Conservation (phyloP, 2,113 vertebrate species). For the Epinephelus lanceolatus region DNA sequence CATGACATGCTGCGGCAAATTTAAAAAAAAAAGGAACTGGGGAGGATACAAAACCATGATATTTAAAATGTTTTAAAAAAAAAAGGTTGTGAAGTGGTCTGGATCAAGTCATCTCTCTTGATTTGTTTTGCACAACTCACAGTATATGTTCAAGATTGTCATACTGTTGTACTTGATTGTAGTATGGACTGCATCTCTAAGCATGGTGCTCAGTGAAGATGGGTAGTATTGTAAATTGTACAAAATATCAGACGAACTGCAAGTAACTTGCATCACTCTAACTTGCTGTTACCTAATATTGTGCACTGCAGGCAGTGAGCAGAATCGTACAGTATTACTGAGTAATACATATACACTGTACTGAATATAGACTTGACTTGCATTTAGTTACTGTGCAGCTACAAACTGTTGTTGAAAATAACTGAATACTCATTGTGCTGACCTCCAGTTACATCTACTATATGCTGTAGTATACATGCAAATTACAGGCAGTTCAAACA, state of each 20-base stretch:
- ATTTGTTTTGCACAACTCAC: conserved; percentile 64
- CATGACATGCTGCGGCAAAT: conserved; percentile 9
- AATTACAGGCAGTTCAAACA: conserved; percentile 47
- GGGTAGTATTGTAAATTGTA: conserved; percentile 69
- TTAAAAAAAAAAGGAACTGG: conserved; percentile 4
- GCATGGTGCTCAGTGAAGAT: conserved; percentile 50
- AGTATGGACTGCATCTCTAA: conserved; percentile 22
- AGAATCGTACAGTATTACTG: conserved; percentile 63
- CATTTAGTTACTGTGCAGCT: conserved; percentile 74
- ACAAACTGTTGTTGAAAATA: conserved; percentile 61
- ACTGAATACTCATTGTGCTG: conserved; percentile 53
- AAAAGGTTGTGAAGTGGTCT: conserved; percentile 19
- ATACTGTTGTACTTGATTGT: conserved; percentile 60
- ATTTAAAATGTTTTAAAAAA: conserved; percentile 17
- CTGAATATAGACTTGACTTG: conserved; percentile 66
- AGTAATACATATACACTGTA: conserved; percentile 60
- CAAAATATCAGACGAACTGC: conserved; percentile 54
- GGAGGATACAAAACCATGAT: conserved; percentile 5
- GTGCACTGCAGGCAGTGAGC: conserved; percentile 79
- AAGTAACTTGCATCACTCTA: conserved; percentile 57
- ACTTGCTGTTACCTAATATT: conserved; percentile 63
- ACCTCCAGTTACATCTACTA: conserved; percentile 61
- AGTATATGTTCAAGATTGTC: conserved; percentile 56
- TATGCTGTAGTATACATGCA: conserved; percentile 57
- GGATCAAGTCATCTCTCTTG: conserved; percentile 35